phyloP scores from a whole-genome alignment of 2,888 invertebrate genomes.

The Odontocerum albicorne region DNA sequence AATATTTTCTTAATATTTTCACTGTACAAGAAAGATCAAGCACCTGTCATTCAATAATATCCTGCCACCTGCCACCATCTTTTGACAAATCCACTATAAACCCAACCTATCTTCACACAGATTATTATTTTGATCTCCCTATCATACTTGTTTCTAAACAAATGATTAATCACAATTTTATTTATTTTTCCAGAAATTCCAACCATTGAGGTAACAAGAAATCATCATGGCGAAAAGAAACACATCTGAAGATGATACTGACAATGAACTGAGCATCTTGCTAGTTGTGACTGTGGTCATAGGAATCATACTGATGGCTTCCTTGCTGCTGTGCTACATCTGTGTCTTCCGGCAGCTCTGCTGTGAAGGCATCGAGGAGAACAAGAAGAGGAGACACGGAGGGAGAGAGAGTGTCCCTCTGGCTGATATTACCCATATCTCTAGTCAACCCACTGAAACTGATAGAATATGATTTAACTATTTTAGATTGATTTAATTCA shows the following conservation, averaged over 20 bases:
- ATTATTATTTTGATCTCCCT: too few species aligned
- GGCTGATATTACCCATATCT: conserved; percentile 62
- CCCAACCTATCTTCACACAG: too few species aligned
- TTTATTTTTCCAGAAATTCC: too few species aligned
- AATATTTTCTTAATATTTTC: too few species aligned
- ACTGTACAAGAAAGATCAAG: too few species aligned
- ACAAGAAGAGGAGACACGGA: conserved; percentile 46
- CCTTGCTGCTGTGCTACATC: conserved; percentile 66
- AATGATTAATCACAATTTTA: too few species aligned
- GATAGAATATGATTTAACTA: conserved; percentile 44
- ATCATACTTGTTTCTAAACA: too few species aligned
- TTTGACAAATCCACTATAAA: too few species aligned
- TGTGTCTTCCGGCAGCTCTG: conserved; percentile 66
- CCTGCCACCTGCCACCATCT: too few species aligned
- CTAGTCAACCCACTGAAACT: conserved; percentile 63
- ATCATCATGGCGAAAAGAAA: conserved; percentile 43
- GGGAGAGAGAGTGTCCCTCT: conserved; percentile 59
- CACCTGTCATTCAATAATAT: too few species aligned
- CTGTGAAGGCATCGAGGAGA: conserved; percentile 57
- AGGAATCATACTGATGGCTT: conserved; percentile 62
- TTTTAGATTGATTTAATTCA: neutral
- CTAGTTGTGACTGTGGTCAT: conserved; percentile 62
- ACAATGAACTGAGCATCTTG: conserved; percentile 60
- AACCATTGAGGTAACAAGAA: too few species aligned
- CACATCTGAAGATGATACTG: conserved; percentile 48